Base-by-base conservation (phyloP, 2,888 invertebrate genomes). In the Microdon myrmicae region DNA sequence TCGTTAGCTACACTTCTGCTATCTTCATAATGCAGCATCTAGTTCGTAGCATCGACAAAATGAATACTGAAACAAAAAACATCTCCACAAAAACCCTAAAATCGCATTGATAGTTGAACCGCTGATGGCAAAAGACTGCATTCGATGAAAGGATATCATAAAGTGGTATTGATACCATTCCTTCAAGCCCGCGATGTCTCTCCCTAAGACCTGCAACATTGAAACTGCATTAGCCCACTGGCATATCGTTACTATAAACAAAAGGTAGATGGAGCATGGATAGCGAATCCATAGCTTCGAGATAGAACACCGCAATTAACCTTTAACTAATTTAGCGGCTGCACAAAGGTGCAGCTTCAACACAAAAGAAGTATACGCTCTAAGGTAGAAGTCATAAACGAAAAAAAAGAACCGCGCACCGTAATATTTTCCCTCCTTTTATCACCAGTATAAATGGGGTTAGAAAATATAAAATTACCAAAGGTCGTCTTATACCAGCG, bases 261-360 rank as follows among this genome's bases (percentile, higher is more conserved):
- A 56, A 53, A 64, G 43, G 44, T 47, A 64, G 56, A 53, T 53
- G 47, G 43, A 45, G 56, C 64, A 58, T 43, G 51, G 64, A 58
- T 64, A 58, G 51, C 37, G 26, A 41, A 35, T 47, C 51, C 39
- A 43, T 38, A 35, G 25, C 49, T 38, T 8, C 10, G 32, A 53
- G 64, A 51, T 47, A 58, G 51, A 56, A 64, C 64, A 64, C 51
- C 44, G 58, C 64, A 64, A 64, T 64, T 64, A 58, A 64, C 64
- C 64, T 64, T 53, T 58, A 47, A 38, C 58, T 64, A 64, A 56
- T 64, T 64, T 64, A 64, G 47, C 51, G 51, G 58, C 56, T 28
- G 39, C 64, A 47, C 32, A 43, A 23, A 45, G 56, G 45, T 51
- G 55, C 28, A 64, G 56, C 56, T 51, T 56, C 32, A 64, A 34